Percentiles rank a stretch among this genome's conserved stretches.
phyloP scores from a whole-genome alignment of 2,888 invertebrate genomes.

The Drymonia ruficornis region DNA sequence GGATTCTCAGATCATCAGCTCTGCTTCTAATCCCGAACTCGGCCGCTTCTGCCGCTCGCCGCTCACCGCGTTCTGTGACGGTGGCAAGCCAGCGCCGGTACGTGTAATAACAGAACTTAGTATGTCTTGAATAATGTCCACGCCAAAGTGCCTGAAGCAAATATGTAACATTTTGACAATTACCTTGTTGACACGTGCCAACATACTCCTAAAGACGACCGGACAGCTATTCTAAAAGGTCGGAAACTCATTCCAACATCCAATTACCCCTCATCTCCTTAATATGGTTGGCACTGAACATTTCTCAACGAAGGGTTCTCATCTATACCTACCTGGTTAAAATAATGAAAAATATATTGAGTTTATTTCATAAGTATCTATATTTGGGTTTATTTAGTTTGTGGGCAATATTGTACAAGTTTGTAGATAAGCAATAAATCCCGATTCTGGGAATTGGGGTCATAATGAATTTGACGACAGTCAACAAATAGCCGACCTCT shows the following conservation, averaged over 20 bases:
- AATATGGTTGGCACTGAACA: constrained; percentile 1
- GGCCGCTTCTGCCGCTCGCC: constrained; percentile 68
- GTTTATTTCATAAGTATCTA: not conserved
- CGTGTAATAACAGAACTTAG: constrained; percentile 69
- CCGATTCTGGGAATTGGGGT: not conserved
- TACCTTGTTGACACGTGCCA: not conserved
- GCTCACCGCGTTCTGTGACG: constrained; percentile 69
- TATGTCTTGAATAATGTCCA: constrained; percentile 69
- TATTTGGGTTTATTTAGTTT: too few relatives aligned
- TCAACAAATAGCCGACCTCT: not conserved
- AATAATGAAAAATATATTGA: too few relatives aligned
- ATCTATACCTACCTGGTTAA: too few relatives aligned
- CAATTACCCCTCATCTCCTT: constrained; percentile 7
- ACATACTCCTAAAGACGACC: not conserved
- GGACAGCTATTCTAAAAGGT: constrained; percentile 4
- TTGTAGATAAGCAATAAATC: too few relatives aligned
- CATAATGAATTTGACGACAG: not conserved
- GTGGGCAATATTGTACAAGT: too few relatives aligned
- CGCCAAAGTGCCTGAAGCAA: constrained; percentile 67
- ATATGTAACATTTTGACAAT: not conserved
- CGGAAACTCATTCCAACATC: constrained; percentile 5
- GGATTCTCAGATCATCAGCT: constrained; percentile 68
- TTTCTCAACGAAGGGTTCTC: not conserved
- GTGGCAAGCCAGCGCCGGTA: constrained; percentile 72
- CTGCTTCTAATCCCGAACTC: constrained; percentile 72